Evolutionary conservation across 30 jellyfish, hydroid and myxozoan species (phyloP), one percentile per base, ranked within the genome.

Genomic region (Hydractinia echinata): DNA sequence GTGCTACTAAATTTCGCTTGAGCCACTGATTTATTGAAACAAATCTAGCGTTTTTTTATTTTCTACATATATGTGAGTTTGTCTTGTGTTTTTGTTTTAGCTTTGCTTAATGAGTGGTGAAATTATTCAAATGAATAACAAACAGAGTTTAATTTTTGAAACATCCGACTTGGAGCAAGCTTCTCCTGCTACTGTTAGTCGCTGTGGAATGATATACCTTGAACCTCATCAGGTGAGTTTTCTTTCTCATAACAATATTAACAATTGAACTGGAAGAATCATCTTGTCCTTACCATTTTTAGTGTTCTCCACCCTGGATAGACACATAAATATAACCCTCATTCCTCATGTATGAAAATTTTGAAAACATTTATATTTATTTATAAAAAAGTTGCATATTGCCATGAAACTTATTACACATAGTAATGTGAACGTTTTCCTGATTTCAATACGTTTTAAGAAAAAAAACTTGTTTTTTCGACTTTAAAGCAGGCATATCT

Each of bases 31-130:
- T 30, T 30, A 60, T 60, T 13, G 20, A 60, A 60, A 60, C 2
- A 60, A 0, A 60, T 1, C 19, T 2, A 14, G 2, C 19, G 70
- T 60, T 60, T 30, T 60, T 60, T 30, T 30, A 30, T 30, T 30
- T 30, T n/a, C n/a, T 2, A 30, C 2, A 30, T 30, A 30, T 30
- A 30, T 30, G 2, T 30, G 44, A 30, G 1, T 30, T 30, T 30
- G 44, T 30, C 44, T 30, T 30, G 4, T 77, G 18, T 13, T 77
- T 53, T 7, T 51, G 30, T 83, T 79, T 16, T 71, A 92, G 98
- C 83, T 92, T 8, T 92, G 98, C 73, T 84, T 92, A 89, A 92
- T 92, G 98, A 92, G 98, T 66, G 98, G 98, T 39, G 98, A 92
- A 72, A 92, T 92, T 72, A 92, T 92, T 15, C 98, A 92, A 56